Evolutionary conservation across 2,888 invertebrate species (phyloP).

Genomic region (Eurytoma adleriae): DNA sequence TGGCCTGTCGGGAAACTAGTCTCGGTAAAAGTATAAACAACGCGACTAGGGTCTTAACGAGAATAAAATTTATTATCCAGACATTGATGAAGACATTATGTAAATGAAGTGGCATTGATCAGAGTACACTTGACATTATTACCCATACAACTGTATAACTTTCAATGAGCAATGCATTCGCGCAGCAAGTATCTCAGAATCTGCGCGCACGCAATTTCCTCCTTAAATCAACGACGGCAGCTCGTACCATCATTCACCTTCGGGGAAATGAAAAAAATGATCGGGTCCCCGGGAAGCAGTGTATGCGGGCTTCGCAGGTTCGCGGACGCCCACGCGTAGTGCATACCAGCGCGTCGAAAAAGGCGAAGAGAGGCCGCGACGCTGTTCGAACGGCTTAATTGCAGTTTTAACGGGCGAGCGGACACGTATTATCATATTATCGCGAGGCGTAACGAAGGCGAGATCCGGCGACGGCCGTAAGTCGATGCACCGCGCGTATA

Average conservation of each 20-base stretch:
- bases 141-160: slow-evolving; percentile 41
- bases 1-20: not conserved
- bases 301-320: not conserved
- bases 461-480: slow-evolving; percentile 20
- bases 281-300: not conserved
- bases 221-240: slow-evolving; percentile 25
- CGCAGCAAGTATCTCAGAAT: not conserved
- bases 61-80: slow-evolving; percentile 36
- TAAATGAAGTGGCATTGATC: slow-evolving; percentile 38
- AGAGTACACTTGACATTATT: slow-evolving; percentile 44
- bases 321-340: not conserved
- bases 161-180: slow-evolving; percentile 6
- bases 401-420: slow-evolving; percentile 44
- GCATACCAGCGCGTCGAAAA: not conserved
- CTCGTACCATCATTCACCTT: not conserved
- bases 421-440: slow-evolving; percentile 50
- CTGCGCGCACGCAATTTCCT: slow-evolving; percentile 10
- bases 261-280: not conserved
- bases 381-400: slow-evolving; percentile 47
- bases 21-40: not conserved
- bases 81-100: slow-evolving; percentile 50
- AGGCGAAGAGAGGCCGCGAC: not conserved
- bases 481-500: slow-evolving; percentile 50
- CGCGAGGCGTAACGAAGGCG: slow-evolving; percentile 43
- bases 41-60: not conserved